A percentile compares a stretch with the other conserved stretches of the same genome.
phyloP scores from a whole-genome alignment of 2,888 invertebrate species.

The Bibio marci region DNA sequence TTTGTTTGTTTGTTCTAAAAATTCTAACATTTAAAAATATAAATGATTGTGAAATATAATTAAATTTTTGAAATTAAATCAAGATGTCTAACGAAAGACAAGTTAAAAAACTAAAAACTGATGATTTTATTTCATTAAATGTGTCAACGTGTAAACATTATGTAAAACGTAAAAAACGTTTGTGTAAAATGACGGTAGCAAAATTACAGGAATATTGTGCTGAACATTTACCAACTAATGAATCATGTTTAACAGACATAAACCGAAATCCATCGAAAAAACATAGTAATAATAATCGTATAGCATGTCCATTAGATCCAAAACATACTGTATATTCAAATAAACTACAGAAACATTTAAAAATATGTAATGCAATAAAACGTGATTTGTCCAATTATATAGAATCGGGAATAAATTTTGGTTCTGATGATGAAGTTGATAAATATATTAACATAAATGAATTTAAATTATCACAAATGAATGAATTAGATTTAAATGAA shows the following conservation, averaged over 20 bases:
- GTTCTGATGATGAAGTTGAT: slow-evolving; percentile 9
- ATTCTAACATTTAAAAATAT: too few relatives aligned
- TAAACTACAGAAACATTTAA: slow-evolving; percentile 50
- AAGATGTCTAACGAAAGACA: too few relatives aligned
- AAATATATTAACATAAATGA: slow-evolving; percentile 1
- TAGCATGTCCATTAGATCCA: slow-evolving; percentile 54
- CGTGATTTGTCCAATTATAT: slow-evolving; percentile 31
- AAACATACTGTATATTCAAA: slow-evolving; percentile 52
- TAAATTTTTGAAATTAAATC: too few relatives aligned
- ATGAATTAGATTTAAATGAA: slow-evolving; percentile 22
- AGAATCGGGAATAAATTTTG: slow-evolving; percentile 20
- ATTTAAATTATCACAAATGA: slow-evolving; percentile 26
- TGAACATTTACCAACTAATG: slow-evolving; percentile 38
- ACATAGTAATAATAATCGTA: slow-evolving; percentile 26
- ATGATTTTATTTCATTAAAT: too few relatives aligned
- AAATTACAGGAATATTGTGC: slow-evolving; percentile 53
- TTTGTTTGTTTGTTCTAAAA: too few relatives aligned
- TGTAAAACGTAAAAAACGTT: slow-evolving; percentile 51
- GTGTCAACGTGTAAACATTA: slow-evolving; percentile 39
- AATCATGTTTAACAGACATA: slow-evolving; percentile 9
- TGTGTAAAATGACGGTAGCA: slow-evolving; percentile 57
- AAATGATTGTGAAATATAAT: too few relatives aligned
- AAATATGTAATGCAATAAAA: slow-evolving; percentile 52
- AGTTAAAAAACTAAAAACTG: too few relatives aligned
- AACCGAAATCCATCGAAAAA: slow-evolving; percentile 6